These are phyloP conservation scores for Trypoxylon attenuatum DNA, from an alignment of 2,888 invertebrate genomes.

Conservation along the genomic window DNA sequence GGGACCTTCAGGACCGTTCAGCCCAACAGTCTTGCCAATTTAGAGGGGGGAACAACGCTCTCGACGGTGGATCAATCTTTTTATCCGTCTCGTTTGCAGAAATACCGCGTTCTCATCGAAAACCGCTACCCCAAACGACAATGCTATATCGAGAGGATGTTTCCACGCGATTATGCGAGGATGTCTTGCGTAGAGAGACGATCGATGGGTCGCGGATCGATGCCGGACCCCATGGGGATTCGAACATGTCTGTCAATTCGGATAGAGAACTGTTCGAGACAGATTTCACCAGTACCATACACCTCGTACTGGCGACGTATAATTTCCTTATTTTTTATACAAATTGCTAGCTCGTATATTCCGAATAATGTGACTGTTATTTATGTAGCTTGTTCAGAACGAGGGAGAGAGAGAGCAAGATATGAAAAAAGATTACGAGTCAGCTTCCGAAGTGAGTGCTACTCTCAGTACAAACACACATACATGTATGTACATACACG, in stretches of 20 bases:
- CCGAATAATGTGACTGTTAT: constrained; percentile 36
- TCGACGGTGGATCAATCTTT: constrained; percentile 41
- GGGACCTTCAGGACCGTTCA: constrained; percentile 37
- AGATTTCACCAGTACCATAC: too few species aligned
- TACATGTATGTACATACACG: too few species aligned
- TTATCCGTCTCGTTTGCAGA: constrained; percentile 32
- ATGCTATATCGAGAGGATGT: too few species aligned
- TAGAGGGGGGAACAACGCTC: constrained; percentile 29
- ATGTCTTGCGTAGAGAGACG: too few species aligned
- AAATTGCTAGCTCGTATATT: constrained; percentile 36
- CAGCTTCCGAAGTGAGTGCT: constrained; percentile 20
- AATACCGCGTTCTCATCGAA: constrained; percentile 4
- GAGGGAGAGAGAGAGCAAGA: neutral
- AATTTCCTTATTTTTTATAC: constrained; percentile 14
- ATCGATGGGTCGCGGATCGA: too few species aligned
- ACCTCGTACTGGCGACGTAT: neutral
- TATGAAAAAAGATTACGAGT: constrained; percentile 27
- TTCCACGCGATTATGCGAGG: too few species aligned
- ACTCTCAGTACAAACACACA: constrained; percentile 21
- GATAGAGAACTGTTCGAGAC: too few species aligned
- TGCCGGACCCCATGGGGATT: too few species aligned
- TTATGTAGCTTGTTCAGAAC: constrained; percentile 22
- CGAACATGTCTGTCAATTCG: too few species aligned
- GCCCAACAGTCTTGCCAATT: constrained; percentile 37
- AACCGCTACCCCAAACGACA: too few species aligned